phyloP scores from a whole-genome alignment of 2,888 invertebrate genomes.

The Apamea crenata region DNA sequence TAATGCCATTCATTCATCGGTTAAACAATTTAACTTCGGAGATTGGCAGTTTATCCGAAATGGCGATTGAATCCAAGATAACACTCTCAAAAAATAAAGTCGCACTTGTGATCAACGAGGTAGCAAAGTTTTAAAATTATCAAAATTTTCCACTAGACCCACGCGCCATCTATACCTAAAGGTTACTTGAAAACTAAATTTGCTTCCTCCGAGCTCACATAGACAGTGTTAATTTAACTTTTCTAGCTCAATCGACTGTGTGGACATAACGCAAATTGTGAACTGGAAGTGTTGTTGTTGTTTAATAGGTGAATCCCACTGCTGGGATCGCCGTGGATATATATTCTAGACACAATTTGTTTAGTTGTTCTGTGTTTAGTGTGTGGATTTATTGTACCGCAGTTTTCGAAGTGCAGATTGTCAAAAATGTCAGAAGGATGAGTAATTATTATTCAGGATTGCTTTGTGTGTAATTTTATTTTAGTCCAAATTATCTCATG shows the following conservation, averaged over 20 bases:
- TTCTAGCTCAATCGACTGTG: constrained; percentile 48
- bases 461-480: too few species aligned
- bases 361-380: background rate
- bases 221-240: constrained; percentile 57
- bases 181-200: constrained; percentile 26
- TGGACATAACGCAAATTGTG: constrained; percentile 36
- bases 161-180: background rate
- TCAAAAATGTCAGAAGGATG: background rate
- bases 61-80: background rate
- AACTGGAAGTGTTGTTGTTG: constrained; percentile 51
- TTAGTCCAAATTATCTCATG: too few species aligned
- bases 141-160: background rate
- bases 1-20: background rate
- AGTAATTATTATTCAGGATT: background rate
- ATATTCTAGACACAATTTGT: constrained; percentile 3
- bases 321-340: constrained; percentile 19
- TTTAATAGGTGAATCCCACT: constrained; percentile 45
- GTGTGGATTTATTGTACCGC: background rate
- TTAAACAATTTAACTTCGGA: background rate
- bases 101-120: background rate
- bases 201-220: constrained; percentile 7
- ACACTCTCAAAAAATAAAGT: background rate
- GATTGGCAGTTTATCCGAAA: background rate
- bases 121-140: background rate
- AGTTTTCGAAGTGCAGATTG: background rate